Percentiles rank a stretch among this genome's conserved stretches.
Evolutionary conservation across 2,888 invertebrate genomes (phyloP).

Genomic region (Fragum whitleyi): DNA sequence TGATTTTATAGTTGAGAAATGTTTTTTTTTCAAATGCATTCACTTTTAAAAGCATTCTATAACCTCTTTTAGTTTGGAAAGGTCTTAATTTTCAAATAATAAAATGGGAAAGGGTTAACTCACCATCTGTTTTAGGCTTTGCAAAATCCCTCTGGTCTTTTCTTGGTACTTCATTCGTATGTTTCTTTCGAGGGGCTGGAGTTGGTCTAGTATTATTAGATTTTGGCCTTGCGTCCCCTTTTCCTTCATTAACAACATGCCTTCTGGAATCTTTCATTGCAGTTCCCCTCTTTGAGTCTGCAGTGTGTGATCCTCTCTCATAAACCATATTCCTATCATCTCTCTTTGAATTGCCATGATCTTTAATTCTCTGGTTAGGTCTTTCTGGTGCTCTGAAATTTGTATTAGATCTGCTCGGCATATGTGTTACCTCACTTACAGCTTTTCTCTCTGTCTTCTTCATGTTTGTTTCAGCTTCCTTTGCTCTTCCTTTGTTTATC

Average conservation of each 20-base stretch:
- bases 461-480: not conserved
- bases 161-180: not conserved
- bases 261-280: not conserved
- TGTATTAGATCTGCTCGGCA: not conserved
- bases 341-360: not conserved
- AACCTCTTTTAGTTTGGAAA: no score
- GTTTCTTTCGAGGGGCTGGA: constrained; percentile 4
- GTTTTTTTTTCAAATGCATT: no score
- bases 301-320: not conserved
- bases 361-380: not conserved
- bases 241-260: not conserved
- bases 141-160: not conserved
- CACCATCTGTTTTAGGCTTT: not conserved
- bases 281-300: not conserved
- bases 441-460: not conserved
- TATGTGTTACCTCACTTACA: not conserved
- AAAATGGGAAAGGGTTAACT: no score
- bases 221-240: not conserved
- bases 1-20: no score
- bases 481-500: not conserved
- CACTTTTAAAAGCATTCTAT: no score
- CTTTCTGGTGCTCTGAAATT: not conserved
- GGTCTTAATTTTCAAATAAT: no score
- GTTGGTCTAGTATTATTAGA: not conserved
- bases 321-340: not conserved